These are phyloP conservation scores for Conger conger DNA, from an alignment of 2,113 vertebrate genomes.

Conservation along the genomic window DNA sequence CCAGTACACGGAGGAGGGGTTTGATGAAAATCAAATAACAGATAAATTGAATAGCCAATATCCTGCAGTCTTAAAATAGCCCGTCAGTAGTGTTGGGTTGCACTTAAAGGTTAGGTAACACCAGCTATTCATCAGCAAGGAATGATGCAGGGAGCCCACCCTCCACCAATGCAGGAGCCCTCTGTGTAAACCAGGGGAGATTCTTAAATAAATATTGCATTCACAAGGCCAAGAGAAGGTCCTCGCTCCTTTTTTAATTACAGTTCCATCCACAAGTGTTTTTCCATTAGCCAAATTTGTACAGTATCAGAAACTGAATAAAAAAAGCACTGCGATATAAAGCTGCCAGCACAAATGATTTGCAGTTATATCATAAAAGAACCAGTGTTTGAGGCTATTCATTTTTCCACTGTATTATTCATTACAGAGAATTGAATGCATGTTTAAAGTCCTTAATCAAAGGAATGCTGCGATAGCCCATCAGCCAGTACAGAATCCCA, in stretches of 20 bases:
- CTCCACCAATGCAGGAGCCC: neutral
- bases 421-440: neutral
- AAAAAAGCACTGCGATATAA: neutral
- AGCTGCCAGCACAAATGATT: neutral
- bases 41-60: neutral
- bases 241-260: neutral
- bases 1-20: neutral
- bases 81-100: neutral
- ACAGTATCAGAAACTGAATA: neutral
- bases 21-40: neutral
- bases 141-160: neutral
- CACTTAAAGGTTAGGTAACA: constrained; percentile 2
- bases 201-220: neutral
- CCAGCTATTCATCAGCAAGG: neutral
- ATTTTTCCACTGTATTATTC: neutral
- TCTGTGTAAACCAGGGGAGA: neutral
- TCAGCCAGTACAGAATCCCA: neutral
- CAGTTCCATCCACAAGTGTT: neutral
- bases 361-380: neutral
- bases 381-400: neutral
- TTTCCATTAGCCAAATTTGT: neutral
- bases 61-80: neutral
- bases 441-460: neutral
- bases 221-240: neutral
- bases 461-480: neutral